Evolutionary conservation across 2,797 vertebrate species (phyloP).

Genomic region (Syndactyla subalaris): DNA sequence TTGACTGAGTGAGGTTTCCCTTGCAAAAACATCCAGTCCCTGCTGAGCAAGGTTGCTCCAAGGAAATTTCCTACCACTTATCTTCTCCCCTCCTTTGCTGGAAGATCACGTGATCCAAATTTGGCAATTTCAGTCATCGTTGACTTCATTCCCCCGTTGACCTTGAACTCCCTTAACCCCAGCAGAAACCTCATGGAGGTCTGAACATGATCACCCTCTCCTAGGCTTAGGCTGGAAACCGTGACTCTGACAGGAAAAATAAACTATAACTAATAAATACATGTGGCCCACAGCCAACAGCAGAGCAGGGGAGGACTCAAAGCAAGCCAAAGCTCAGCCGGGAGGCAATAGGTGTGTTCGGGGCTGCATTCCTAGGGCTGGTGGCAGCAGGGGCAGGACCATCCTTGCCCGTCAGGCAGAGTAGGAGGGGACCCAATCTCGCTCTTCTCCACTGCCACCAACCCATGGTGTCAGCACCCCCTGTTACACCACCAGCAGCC

Average conservation of each 20-base stretch:
- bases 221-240: background rate
- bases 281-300: background rate
- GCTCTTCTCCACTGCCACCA: background rate
- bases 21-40: background rate
- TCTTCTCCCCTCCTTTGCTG: background rate
- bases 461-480: rapidly evolving
- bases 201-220: background rate
- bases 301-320: background rate
- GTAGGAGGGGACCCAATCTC: background rate
- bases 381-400: background rate
- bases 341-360: background rate
- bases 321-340: background rate
- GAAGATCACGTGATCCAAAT: background rate
- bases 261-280: background rate
- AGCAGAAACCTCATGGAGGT: background rate
- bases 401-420: background rate
- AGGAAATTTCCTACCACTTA: background rate
- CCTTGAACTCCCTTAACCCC: background rate
- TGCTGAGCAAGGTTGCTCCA: background rate
- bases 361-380: background rate
- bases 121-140: background rate
- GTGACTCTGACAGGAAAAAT: background rate
- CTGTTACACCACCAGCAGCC: background rate
- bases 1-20: background rate
- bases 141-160: background rate